Evolutionary conservation across 2,113 vertebrate genomes (phyloP), one percentile per base, ranked within the genome.

Genomic region (Gymnobelideus leadbeateri): DNA sequence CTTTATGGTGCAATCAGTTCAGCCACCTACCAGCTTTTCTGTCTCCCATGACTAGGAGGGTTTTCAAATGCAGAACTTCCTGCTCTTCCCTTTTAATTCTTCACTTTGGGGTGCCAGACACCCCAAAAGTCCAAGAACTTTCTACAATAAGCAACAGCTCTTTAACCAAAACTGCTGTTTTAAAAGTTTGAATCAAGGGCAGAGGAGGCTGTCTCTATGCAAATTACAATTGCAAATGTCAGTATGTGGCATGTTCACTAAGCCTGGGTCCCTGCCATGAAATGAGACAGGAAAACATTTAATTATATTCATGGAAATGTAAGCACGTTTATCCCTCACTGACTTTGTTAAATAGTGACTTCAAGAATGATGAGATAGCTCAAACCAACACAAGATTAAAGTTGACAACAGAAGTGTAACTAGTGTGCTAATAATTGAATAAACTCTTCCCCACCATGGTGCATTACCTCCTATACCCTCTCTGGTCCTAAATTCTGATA

Each of bases 291-390:
- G 16, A 47, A 54, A 91, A 90, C 92, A 84, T 0, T 28, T 92
- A 91, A 94, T 91, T 8, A 5, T 16, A 91, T 68, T 91, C n/a
- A 31, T 31, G 90, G n/a, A 16, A 77, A 92, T 96, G 52, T 92
- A 92, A 96, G 92, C 43, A 12, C n/a, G 8, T 84, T 84, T 25
- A 26, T 92, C 31, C 55, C 28, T 95, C 55, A 51, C 26, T 89
- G 55, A 43, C 68, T 95, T 94, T 89, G 90, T 77, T 95, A 91
- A 68, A 89, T 92, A 96, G 55, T 50, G 19, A 50, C 90, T 93
- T 91, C 61, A 61, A 55, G 53, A 3, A 91, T n/a, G 61, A 52
- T 68, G 84, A 89, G n/a, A 89, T 89, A 92, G 26, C 43, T 92
- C 53, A 94, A 46, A 47, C 57, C 92, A 28, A 55, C 57, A 53